A percentile compares a stretch with the other conserved stretches of the same genome.
phyloP scores from a whole-genome alignment of 2,113 vertebrate genomes.

The Ornithorhynchus anatinus region DNA sequence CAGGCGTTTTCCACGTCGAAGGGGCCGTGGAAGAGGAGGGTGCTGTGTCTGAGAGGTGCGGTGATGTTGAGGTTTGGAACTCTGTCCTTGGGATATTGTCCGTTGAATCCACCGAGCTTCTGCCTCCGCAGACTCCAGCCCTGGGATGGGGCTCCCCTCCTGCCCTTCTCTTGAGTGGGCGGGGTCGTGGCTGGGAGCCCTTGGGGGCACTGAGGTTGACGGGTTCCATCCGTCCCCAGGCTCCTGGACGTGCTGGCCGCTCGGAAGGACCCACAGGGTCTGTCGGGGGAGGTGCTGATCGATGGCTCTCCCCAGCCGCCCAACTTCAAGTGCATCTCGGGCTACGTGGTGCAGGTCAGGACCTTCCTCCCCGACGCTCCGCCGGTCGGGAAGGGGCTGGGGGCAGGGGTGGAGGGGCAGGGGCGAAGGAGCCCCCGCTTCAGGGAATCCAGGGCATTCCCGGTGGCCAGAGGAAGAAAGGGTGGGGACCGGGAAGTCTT shows the following conservation, averaged over 20 bases:
- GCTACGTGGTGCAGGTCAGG: slow-evolving; percentile 62
- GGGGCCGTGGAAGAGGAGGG: too few species aligned
- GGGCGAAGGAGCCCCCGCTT: too few species aligned
- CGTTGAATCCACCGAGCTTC: too few species aligned
- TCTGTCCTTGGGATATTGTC: too few species aligned
- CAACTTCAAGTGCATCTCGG: slow-evolving; percentile 64
- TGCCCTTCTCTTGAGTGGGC: too few species aligned
- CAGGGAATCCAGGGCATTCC: background rate
- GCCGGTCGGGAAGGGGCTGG: background rate
- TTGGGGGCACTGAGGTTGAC: slow-evolving; percentile 25
- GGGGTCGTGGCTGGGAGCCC: background rate
- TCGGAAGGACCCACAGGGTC: slow-evolving; percentile 78
- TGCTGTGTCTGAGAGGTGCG: too few species aligned
- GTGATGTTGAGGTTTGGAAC: too few species aligned
- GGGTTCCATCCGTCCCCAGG: slow-evolving; percentile 58
- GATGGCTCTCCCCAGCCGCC: slow-evolving; percentile 49
- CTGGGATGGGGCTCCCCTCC: too few species aligned
- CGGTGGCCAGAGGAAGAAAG: background rate
- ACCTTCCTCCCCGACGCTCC: background rate
- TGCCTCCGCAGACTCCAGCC: too few species aligned
- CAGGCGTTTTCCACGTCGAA: too few species aligned
- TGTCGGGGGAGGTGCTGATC: slow-evolving; percentile 62
- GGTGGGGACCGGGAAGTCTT: too few species aligned
- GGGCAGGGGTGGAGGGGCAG: background rate
- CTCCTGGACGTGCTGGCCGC: slow-evolving; percentile 82